A percentile compares a stretch with the other conserved stretches of the same genome.
Evolutionary conservation across 2,888 invertebrate species (phyloP).

Genomic region (Alcis repandata): DNA sequence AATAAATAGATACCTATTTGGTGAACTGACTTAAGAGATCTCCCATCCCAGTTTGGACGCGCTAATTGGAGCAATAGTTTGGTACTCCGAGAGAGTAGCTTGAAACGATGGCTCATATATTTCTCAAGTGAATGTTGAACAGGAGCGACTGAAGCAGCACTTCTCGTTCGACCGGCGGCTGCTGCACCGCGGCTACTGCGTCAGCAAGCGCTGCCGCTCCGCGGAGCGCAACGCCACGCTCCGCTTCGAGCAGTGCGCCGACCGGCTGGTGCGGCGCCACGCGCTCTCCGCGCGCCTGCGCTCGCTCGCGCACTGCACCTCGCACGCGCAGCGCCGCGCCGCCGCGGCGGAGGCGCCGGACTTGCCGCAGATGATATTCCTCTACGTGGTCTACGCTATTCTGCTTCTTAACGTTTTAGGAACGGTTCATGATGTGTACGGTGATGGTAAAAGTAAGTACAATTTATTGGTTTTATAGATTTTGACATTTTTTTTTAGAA

Average conservation of each 20-base stretch:
- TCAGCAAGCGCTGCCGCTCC: conserved; percentile 29
- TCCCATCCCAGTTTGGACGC: no score
- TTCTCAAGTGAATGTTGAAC: background rate
- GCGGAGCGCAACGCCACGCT: conserved; percentile 7
- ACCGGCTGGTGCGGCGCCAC: background rate
- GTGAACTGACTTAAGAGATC: no score
- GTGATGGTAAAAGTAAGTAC: conserved; percentile 25
- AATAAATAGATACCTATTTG: no score
- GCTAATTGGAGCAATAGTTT: no score
- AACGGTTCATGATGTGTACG: conserved; percentile 29
- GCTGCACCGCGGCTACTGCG: conserved; percentile 42
- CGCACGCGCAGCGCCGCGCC: conserved; percentile 22
- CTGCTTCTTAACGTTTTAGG: conserved; percentile 30
- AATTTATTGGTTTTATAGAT: conserved; percentile 13
- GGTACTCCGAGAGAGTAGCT: no score
- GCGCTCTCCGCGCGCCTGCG: conserved; percentile 19
- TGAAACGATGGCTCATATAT: no score
- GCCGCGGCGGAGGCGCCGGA: background rate
- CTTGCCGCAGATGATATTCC: conserved; percentile 19
- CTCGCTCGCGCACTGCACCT: conserved; percentile 35
- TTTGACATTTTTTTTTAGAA: background rate
- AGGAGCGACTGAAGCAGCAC: conserved; percentile 22
- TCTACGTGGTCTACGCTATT: conserved; percentile 24
- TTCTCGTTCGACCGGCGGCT: conserved; percentile 36
- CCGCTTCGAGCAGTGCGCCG: conserved; percentile 36